A percentile compares a stretch with the other conserved stretches of the same genome.
These are phyloP conservation scores for Paratilapia polleni DNA, from an alignment of 2,113 vertebrate genomes.

Conservation along the genomic window DNA sequence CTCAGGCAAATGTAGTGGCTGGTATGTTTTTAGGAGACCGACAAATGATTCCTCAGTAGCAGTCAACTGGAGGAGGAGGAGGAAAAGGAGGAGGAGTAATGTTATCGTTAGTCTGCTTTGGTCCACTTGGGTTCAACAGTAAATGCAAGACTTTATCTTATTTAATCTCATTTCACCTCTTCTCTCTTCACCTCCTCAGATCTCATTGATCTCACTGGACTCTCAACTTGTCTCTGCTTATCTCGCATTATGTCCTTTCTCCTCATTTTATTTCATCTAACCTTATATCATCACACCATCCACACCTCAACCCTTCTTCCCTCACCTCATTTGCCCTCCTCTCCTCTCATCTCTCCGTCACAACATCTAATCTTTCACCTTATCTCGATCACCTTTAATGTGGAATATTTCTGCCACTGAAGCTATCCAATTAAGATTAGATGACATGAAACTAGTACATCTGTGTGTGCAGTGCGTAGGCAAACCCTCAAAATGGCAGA, in stretches of 20 bases:
- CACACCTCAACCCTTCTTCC: neutral
- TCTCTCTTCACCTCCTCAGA: neutral
- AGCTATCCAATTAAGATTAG: neutral
- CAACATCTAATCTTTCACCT: neutral
- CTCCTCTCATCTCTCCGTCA: neutral
- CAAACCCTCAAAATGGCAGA: conserved; percentile 1
- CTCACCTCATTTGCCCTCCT: neutral
- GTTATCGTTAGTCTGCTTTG: too few species aligned
- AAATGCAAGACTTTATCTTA: neutral
- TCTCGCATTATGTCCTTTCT: neutral
- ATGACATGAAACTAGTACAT: neutral
- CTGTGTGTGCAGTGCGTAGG: neutral
- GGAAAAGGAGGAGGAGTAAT: too few species aligned
- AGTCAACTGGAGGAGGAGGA: too few species aligned
- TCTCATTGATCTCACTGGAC: neutral
- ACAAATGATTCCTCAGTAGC: too few species aligned
- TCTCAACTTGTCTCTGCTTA: neutral
- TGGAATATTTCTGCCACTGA: neutral
- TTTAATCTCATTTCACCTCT: neutral
- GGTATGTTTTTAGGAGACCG: too few species aligned
- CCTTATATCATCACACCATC: neutral
- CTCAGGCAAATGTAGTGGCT: too few species aligned
- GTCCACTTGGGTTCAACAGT: too few species aligned
- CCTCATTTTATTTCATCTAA: neutral
- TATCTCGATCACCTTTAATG: neutral